Evolutionary conservation across 35 echinoderm and acorn worm species (phyloP), one percentile per base, ranked within the genome.

Genomic region (Apostichopus californicus): DNA sequence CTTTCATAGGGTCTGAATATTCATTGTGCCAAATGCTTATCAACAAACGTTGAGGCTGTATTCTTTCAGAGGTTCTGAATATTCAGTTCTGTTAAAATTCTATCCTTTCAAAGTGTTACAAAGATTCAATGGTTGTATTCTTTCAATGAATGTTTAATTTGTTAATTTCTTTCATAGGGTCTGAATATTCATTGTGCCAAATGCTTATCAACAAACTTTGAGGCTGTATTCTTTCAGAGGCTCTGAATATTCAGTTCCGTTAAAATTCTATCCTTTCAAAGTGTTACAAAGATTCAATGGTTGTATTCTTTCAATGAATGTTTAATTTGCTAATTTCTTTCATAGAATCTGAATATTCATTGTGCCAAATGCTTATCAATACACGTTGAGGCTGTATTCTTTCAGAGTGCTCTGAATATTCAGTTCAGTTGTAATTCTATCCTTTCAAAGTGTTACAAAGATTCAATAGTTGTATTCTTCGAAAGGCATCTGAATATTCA

Each of bases 161-260:
- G 64, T 9, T 68, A 68, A 68, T 17, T 68, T 10, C 64, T 68
- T 68, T 34, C 28, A 34, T 1, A 34, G 28, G 28, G 28, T 68
- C 64, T 68, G 64, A 22, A 73, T 73, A 73, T 73, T 73, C 71
- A 73, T n/a, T 73, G 20, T n/a, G 14, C 6, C 17, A 73, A 17
- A 73, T 7, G 71, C 13, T 73, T 73, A 14, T 60, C 7, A 60
- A 60, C 11, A 60, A 0, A 9, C 15, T 5, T 7, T 60, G 58
- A 73, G 71, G 20, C 20, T 73, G 71, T 73, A 73, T 73, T n/a
- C 71, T 73, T 73, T 73, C 71, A 73, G n/a, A 73, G 71, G 71
- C n/a, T 73, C 14, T 60, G 58, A 60, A 60, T 60, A 60, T 61
- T 61, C 71, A 75, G 14, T 7, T 75, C 71, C 0, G 71, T 75